A percentile compares a stretch with the other conserved stretches of the same genome.
Conservation (phyloP, 2,113 vertebrate species). For the Podocnemis expansa region DNA sequence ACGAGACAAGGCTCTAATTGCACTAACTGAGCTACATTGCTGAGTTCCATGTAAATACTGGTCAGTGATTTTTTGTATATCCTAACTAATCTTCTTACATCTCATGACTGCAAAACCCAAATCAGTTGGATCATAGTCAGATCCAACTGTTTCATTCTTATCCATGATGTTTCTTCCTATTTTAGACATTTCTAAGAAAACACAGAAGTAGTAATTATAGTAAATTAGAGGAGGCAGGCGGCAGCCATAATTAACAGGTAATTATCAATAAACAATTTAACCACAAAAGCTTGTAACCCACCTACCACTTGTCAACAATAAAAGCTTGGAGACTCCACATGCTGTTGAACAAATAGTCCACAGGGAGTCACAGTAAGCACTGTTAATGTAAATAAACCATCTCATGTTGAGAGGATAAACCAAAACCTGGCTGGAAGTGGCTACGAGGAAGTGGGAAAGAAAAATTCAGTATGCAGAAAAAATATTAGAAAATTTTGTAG, state of each 20-base stretch:
- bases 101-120: constrained; percentile 17
- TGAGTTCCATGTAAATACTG: constrained; percentile 18
- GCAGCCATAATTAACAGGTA: constrained; percentile 79
- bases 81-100: neutral
- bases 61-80: neutral
- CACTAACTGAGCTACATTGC: neutral
- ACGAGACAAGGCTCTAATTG: neutral
- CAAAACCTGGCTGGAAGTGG: constrained; percentile 65
- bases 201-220: constrained; percentile 56
- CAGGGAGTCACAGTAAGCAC: constrained; percentile 67
- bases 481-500: constrained; percentile 73
- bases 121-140: neutral
- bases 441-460: constrained; percentile 51
- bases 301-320: constrained; percentile 79
- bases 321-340: constrained; percentile 78
- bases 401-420: constrained; percentile 75
- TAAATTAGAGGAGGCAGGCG: constrained; percentile 77
- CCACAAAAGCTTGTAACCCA: constrained; percentile 77
- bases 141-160: neutral
- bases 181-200: constrained; percentile 53
- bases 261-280: constrained; percentile 84
- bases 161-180: constrained; percentile 26
- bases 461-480: constrained; percentile 72
- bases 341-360: constrained; percentile 80
- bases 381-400: constrained; percentile 82